phyloP scores from a whole-genome alignment of 2,113 vertebrate species.

The Excalfactoria chinensis region DNA sequence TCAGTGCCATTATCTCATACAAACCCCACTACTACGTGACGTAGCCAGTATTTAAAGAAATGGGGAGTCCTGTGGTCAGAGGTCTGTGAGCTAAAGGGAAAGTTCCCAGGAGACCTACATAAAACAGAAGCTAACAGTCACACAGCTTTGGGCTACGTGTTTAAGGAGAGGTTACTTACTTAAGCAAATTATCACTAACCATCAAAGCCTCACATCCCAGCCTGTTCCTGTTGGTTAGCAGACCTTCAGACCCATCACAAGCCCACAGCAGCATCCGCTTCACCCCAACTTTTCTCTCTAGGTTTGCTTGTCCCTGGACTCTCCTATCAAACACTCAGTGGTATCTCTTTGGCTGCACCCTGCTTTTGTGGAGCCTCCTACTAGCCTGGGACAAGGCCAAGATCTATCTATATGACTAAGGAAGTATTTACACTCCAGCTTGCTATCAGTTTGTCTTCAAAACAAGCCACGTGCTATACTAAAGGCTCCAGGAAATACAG shows the following conservation, averaged over 20 bases:
- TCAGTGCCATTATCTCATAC: neutral
- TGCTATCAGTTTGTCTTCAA: neutral
- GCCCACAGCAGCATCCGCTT: neutral
- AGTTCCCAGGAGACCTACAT: neutral
- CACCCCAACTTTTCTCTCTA: neutral
- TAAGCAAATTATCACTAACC: neutral
- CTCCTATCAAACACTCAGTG: neutral
- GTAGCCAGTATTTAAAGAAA: neutral
- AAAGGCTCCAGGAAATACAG: neutral
- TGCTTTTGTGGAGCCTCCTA: neutral
- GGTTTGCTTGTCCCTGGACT: fast-evolving
- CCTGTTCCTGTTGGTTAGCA: neutral
- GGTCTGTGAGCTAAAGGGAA: neutral
- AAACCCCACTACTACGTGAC: neutral
- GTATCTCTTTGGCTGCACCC: neutral
- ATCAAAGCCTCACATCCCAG: neutral
- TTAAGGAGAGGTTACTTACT: neutral
- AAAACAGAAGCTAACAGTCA: conserved; percentile 10
- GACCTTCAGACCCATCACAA: neutral
- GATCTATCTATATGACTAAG: neutral
- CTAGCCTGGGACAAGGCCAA: fast-evolving
- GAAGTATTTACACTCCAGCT: neutral
- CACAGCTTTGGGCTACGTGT: neutral
- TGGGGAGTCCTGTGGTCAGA: neutral
- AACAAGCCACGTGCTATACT: fast-evolving